Base-by-base conservation (phyloP, 2,797 vertebrate genomes). In the Rallus crepitans region DNA sequence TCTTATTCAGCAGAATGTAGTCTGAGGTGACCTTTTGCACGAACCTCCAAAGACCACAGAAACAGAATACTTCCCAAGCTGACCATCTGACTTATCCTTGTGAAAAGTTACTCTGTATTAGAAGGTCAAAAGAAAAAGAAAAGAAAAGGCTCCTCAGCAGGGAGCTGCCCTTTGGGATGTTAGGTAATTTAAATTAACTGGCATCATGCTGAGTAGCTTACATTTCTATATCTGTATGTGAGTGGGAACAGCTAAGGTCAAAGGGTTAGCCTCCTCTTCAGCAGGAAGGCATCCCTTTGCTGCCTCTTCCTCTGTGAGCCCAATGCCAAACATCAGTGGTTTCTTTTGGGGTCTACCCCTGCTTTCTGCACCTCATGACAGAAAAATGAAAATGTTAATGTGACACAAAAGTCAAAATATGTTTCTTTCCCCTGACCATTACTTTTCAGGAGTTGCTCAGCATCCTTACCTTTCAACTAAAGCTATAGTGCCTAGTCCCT, bases 111-210 rank as follows among this genome's bases (percentile, higher is more conserved):
- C 91, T 96, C 94, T 92, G 95, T 90, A 80, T 89, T 93, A 94
- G 95, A 94, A 96, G 93, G 96, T 93, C 91, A 97, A 96, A 97
- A 95, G 92, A 96, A 96, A 92, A 85, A 87, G 88, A 66, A 94
- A 93, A 95, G 71, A 95, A 96, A 97, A 96, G 89, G 83, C 60
- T 89, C 27, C 96, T 90, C 96, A 95, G 95, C 93, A 89, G 95
- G 94, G 88, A 94, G 81, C 91, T 96, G 91, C 91, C 95, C 95
- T 97, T 87, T 92, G 96, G 95, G 95, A 97, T 96, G 96, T 96
- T 95, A 95, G 93, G 94, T 94, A 95, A 95, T 97, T 96, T 93
- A 96, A 95, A 96, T 96, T 94, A 96, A 96, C 95, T 95, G 91
- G 86, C 88, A 82, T 90, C 95, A 95, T 80, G 95, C 95, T 96